Evolutionary conservation across 2,888 invertebrate species (phyloP).

Genomic region (Caenorhabditis afra): DNA sequence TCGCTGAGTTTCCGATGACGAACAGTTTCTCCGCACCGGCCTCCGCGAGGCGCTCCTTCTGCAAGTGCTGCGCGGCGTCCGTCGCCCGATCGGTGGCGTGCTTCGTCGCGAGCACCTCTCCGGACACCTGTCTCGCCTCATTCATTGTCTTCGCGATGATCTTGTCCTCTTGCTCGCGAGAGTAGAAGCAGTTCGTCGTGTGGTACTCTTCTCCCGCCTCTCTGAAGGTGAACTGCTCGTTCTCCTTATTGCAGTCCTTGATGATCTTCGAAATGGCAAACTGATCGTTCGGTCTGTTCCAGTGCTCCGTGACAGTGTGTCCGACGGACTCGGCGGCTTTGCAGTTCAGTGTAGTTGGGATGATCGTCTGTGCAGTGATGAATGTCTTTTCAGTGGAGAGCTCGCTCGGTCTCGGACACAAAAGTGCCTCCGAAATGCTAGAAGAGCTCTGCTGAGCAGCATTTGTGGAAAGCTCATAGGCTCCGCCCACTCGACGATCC

Average conservation of each 20-base stretch:
- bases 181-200: constrained; percentile 72
- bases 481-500: constrained; percentile 57
- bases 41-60: constrained; percentile 61
- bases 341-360: constrained; percentile 43
- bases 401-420: constrained; percentile 62
- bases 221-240: constrained; percentile 51
- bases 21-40: constrained; percentile 60
- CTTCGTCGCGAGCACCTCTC: constrained; percentile 54
- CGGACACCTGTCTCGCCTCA: constrained; percentile 69
- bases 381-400: constrained; percentile 60
- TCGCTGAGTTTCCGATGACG: constrained; percentile 59
- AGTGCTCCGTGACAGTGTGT: constrained; percentile 53
- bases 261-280: constrained; percentile 54
- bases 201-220: constrained; percentile 70
- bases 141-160: constrained; percentile 53
- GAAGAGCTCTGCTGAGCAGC: constrained; percentile 51
- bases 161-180: constrained; percentile 54
- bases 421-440: constrained; percentile 41
- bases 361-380: constrained; percentile 59
- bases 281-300: constrained; percentile 37
- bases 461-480: constrained; percentile 57
- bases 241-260: constrained; percentile 57
- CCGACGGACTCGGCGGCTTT: constrained; percentile 41
- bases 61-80: constrained; percentile 50
- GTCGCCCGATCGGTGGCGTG: constrained; percentile 46